A percentile compares a stretch with the other conserved stretches of the same genome.
phyloP scores from a whole-genome alignment of 2,797 vertebrate genomes.

The Syngnathus acus region DNA sequence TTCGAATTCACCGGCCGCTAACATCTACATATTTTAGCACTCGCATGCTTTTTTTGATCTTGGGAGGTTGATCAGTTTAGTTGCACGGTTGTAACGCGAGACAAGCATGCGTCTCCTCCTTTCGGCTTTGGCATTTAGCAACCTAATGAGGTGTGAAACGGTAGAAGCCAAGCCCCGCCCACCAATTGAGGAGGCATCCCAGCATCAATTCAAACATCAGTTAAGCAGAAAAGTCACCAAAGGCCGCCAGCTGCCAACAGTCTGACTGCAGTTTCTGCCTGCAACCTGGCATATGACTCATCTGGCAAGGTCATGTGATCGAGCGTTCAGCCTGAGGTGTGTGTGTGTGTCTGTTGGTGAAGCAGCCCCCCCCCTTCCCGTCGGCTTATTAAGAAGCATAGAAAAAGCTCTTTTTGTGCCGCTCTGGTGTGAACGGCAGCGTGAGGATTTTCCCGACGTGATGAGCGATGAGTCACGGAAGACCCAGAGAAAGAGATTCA shows the following conservation, averaged over 20 bases:
- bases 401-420: slow-evolving; percentile 37
- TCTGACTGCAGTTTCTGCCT: slow-evolving; percentile 47
- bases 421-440: slow-evolving; percentile 27
- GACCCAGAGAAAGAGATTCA: slow-evolving; percentile 65
- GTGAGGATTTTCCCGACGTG: slow-evolving; percentile 52
- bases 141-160: slow-evolving; percentile 54
- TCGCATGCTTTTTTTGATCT: not conserved
- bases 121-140: slow-evolving; percentile 40
- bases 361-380: not conserved
- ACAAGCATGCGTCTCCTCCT: slow-evolving; percentile 38
- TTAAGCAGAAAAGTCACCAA: slow-evolving; percentile 45
- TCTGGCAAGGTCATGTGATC: slow-evolving; percentile 31
- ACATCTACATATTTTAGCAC: not conserved
- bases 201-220: slow-evolving; percentile 19
- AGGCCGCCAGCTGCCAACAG: slow-evolving; percentile 9
- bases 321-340: not conserved
- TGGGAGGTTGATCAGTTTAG: too few relatives aligned
- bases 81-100: not conserved
- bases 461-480: slow-evolving; percentile 73
- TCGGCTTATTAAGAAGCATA: slow-evolving; percentile 36
- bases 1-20: not conserved
- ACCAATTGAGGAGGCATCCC: slow-evolving; percentile 18
- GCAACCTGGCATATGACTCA: slow-evolving; percentile 64
- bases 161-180: slow-evolving; percentile 33
- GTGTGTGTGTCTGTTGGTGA: too few relatives aligned